Conservation (phyloP, 2,888 invertebrate genomes). For the Drosophila stalkeri region DNA sequence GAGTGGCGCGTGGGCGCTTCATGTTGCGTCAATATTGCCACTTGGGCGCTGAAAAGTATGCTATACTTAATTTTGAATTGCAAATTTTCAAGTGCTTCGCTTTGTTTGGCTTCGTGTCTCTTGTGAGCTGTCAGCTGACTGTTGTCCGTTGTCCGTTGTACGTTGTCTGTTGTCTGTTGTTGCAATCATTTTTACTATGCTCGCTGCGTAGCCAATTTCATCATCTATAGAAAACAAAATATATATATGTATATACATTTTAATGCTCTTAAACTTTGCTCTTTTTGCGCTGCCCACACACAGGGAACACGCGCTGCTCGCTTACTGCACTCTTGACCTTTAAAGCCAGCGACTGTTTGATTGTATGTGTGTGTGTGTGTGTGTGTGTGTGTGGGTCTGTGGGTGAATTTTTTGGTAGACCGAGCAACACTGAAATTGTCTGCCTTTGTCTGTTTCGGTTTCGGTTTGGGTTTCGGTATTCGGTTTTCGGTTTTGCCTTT, state of each 20-base stretch:
- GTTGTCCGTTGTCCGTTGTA: not conserved
- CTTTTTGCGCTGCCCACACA: conserved; percentile 63
- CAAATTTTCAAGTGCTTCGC: conserved; percentile 46
- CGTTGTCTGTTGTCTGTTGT: conserved; percentile 34
- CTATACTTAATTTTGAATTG: conserved; percentile 52
- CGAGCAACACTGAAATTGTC: conserved; percentile 48
- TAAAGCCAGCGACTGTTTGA: conserved; percentile 53
- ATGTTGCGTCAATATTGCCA: conserved; percentile 51
- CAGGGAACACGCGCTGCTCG: conserved; percentile 20
- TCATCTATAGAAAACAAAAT: conserved; percentile 52
- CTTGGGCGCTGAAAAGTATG: conserved; percentile 43
- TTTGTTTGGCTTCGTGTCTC: conserved; percentile 66
- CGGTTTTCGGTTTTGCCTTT: conserved; percentile 21
- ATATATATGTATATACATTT: conserved; percentile 39
- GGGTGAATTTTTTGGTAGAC: conserved; percentile 39
- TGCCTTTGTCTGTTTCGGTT: conserved; percentile 45
- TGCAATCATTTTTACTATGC: conserved; percentile 50
- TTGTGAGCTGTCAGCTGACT: conserved; percentile 40
- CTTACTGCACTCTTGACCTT: conserved; percentile 78
- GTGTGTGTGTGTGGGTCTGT: conserved; percentile 36
- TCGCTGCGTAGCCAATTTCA: conserved; percentile 70
- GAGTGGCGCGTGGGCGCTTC: conserved; percentile 35
- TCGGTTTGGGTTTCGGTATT: conserved; percentile 13
- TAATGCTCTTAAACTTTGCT: conserved; percentile 80
- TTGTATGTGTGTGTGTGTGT: conserved; percentile 28